Evolutionary conservation across 2,113 vertebrate species (phyloP), one percentile per base, ranked within the genome.

Genomic region (Burhinus oedicnemus): DNA sequence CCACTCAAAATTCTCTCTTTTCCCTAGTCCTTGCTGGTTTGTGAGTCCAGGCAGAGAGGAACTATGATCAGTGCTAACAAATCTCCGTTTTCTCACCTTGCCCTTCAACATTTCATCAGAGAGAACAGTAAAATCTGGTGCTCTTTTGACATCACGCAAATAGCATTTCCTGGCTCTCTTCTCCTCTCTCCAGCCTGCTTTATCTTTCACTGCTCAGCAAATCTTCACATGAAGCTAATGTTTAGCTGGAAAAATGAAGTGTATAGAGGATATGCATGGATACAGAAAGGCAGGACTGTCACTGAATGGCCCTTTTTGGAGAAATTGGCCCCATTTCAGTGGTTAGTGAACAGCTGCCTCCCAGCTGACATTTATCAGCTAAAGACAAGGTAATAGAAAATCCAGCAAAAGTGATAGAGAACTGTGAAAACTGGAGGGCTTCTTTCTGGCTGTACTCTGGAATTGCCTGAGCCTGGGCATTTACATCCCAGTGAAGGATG

Each of bases 51-150:
- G 1, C 0, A 91, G 57, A 58, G 65, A 96, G 54, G 22, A 94
- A 72, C 54, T 82, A 76, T 47, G 61, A 91, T 85, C 89, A 62
- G 23, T 69, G 34, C 77, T 85, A 89, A 84, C 57, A 92, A 91
- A 87, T 87, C 40, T 84, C 66, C 4, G 0, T 89, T 90, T 69
- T 69, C 58, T 79, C 70, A 89, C 81, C 83, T 91, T 92, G 78
- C 40, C 66, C 70, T 89, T 92, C 74, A 94, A 62, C n/a, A 57
- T 94, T 92, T 89, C 54, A 42, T 92, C 72, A 62, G 62, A 82
- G 32, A 9, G 26, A 83, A 88, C 70, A 83, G 58, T 54, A 44
- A 85, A 85, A 94, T 49, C 81, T 38, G 54, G 36, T 83, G 74
- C 29, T 87, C 49, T 82, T 91, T 87, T 83, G 83, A 82, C 93